A percentile compares a stretch with the other conserved stretches of the same genome.
Conservation (phyloP, 1,140 invertebrate genomes). For the Holcopasites calliopsidis region DNA sequence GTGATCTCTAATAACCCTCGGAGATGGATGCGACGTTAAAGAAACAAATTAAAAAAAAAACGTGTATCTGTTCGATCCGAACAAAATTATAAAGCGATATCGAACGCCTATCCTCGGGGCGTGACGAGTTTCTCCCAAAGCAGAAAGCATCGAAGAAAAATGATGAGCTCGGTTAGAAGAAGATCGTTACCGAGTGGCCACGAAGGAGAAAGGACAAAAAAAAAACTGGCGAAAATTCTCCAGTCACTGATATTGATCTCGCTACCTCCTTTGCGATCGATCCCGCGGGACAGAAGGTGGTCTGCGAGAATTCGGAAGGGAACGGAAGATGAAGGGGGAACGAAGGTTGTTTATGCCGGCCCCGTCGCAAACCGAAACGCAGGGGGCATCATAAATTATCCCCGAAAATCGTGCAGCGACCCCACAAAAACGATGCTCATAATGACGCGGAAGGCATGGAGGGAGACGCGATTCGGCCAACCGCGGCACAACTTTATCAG, state of each 20-base stretch:
- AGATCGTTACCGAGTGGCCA: neutral
- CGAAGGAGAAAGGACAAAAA: neutral
- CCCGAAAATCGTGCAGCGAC: conserved; percentile 55
- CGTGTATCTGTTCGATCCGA: too few species aligned
- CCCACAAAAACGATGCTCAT: conserved; percentile 20
- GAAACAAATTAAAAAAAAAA: too few species aligned
- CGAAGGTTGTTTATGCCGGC: conserved; percentile 42
- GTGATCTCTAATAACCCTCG: too few species aligned
- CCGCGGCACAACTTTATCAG: neutral
- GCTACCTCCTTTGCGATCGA: conserved; percentile 21
- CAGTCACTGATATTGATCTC: neutral
- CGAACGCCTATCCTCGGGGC: neutral
- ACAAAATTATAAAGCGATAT: too few species aligned
- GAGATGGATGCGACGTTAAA: too few species aligned
- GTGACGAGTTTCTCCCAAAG: neutral
- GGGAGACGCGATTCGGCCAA: conserved; percentile 5
- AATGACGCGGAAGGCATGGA: neutral
- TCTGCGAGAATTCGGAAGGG: neutral
- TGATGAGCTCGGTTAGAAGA: neutral
- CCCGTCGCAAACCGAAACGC: conserved; percentile 46
- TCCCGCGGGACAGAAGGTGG: neutral
- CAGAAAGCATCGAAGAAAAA: neutral
- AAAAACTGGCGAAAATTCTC: neutral
- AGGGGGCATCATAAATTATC: conserved; percentile 56
- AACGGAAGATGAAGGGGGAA: neutral